phyloP scores from a whole-genome alignment of 2,797 vertebrate species.

The Cuculus canorus region DNA sequence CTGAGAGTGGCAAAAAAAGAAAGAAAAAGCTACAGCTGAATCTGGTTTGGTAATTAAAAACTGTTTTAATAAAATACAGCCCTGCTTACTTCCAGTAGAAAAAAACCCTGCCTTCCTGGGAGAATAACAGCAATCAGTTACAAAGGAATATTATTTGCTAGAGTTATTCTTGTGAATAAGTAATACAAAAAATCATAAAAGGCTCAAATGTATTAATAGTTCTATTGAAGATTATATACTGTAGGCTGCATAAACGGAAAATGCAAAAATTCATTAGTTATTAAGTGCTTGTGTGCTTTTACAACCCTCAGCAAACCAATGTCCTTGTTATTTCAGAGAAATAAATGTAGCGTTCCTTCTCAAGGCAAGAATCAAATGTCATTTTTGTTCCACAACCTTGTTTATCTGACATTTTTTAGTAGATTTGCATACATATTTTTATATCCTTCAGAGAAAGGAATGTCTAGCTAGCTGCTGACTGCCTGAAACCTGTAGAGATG shows the following conservation, averaged over 20 bases:
- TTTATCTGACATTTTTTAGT: constrained; percentile 61
- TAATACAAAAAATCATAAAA: constrained; percentile 73
- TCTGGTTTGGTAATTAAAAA: constrained; percentile 63
- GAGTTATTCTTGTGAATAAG: constrained; percentile 67
- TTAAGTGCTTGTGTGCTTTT: constrained; percentile 73
- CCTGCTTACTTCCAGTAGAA: constrained; percentile 62
- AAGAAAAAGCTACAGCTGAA: constrained; percentile 58
- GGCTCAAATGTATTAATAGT: constrained; percentile 71
- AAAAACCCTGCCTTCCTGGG: constrained; percentile 61
- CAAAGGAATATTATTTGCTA: constrained; percentile 72
- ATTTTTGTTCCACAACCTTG: constrained; percentile 64
- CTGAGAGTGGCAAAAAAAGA: constrained; percentile 49
- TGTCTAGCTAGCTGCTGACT: constrained; percentile 58
- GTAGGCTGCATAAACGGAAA: constrained; percentile 71
- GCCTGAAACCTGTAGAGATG: constrained; percentile 58
- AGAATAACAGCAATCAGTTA: constrained; percentile 73
- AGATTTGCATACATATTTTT: constrained; percentile 65
- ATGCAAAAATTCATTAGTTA: constrained; percentile 74
- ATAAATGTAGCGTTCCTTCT: constrained; percentile 60
- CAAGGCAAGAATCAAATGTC: constrained; percentile 65
- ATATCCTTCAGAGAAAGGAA: constrained; percentile 43
- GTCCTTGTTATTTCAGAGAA: constrained; percentile 66
- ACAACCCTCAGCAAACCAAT: constrained; percentile 68
- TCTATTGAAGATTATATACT: constrained; percentile 72
- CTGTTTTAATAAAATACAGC: constrained; percentile 66